phyloP scores from a whole-genome alignment of 1,140 invertebrate genomes.

The Drosophila arawakana region DNA sequence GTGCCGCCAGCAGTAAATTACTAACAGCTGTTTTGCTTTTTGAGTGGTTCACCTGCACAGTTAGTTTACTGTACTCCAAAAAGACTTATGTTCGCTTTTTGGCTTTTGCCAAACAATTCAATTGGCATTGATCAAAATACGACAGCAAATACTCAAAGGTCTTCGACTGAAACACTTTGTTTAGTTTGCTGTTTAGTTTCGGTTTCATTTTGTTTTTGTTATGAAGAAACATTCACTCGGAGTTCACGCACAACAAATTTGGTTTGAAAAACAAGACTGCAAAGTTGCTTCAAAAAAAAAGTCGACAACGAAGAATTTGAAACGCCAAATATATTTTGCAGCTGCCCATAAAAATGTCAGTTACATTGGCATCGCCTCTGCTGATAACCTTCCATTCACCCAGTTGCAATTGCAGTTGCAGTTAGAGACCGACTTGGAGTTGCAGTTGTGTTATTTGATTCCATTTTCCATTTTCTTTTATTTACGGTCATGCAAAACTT shows the following conservation, averaged over 20 bases:
- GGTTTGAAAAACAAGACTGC: slow-evolving; percentile 58
- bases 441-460: slow-evolving; percentile 55
- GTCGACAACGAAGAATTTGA: slow-evolving; percentile 17
- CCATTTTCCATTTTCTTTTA: slow-evolving; percentile 77
- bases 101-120: slow-evolving; percentile 2
- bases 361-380: slow-evolving; percentile 6
- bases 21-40: slow-evolving; percentile 59
- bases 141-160: background rate
- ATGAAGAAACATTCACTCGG: slow-evolving; percentile 39
- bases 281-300: background rate
- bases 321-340: slow-evolving; percentile 71
- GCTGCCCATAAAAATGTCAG: slow-evolving; percentile 78
- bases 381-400: background rate
- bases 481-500: slow-evolving; percentile 75
- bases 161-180: slow-evolving; percentile 14
- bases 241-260: slow-evolving; percentile 76
- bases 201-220: too few species aligned
- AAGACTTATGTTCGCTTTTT: too few species aligned
- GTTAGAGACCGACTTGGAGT: slow-evolving; percentile 22
- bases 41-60: slow-evolving; percentile 12
- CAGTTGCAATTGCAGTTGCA: slow-evolving; percentile 13
- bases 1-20: slow-evolving; percentile 66
- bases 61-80: too few species aligned
- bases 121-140: slow-evolving; percentile 27
- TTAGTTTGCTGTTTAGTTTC: background rate